Percentiles rank a stretch among this genome's conserved stretches.
These are phyloP conservation scores for Synergus gifuensis DNA, from an alignment of 2,888 invertebrate genomes.

Conservation along the genomic window DNA sequence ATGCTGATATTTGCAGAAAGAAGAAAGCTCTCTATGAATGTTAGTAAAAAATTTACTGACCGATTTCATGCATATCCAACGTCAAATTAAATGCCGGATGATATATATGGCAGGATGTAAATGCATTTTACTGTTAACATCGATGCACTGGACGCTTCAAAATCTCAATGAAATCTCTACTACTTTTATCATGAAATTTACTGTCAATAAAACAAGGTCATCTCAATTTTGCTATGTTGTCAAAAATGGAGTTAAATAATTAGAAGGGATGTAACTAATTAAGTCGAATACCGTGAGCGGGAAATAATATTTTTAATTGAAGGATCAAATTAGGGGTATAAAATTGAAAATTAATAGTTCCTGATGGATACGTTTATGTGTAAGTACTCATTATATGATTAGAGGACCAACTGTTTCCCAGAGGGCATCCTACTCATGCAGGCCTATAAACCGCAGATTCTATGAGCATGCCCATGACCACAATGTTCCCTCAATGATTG, in stretches of 20 bases:
- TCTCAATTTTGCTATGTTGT: background rate
- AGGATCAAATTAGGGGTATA: background rate
- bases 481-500: slow-evolving; percentile 67
- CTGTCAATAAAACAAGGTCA: background rate
- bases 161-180: background rate
- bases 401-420: slow-evolving; percentile 17
- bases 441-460: slow-evolving; percentile 43
- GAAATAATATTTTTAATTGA: background rate
- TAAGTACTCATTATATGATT: slow-evolving; percentile 33
- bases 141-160: slow-evolving; percentile 3
- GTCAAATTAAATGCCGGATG: slow-evolving; percentile 41
- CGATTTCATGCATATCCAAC: slow-evolving; percentile 16
- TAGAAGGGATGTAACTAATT: too few relatives aligned
- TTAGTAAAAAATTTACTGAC: slow-evolving; percentile 23
- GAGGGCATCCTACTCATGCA: slow-evolving; percentile 14
- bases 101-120: slow-evolving; percentile 41
- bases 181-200: background rate
- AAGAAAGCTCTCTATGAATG: background rate
- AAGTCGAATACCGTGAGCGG: too few relatives aligned
- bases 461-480: slow-evolving; percentile 33
- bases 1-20: background rate
- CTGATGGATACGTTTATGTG: background rate
- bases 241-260: background rate
- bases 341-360: background rate
- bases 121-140: slow-evolving; percentile 46